Evolutionary conservation across 2,113 vertebrate genomes (phyloP).

Genomic region (Salvator merianae): DNA sequence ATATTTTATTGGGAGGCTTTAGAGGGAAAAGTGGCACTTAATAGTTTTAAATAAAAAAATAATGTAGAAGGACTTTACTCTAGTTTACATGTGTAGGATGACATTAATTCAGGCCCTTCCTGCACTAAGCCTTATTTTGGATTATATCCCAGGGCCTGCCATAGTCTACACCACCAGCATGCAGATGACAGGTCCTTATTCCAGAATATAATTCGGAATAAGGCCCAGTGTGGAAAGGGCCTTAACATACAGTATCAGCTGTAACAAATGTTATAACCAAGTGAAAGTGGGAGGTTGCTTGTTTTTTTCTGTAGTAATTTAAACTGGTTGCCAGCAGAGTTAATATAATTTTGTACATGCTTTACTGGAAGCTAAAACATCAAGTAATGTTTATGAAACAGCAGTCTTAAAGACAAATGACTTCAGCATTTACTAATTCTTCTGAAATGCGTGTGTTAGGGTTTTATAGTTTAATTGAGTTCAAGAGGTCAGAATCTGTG

Average conservation of each 20-base stretch:
- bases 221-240: too few species aligned
- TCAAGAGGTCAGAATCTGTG: conserved; percentile 58
- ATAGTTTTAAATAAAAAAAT: too few species aligned
- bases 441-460: conserved; percentile 44
- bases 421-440: conserved; percentile 65
- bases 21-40: background rate
- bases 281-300: conserved; percentile 35
- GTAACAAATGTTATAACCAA: conserved; percentile 10
- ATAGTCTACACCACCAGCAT: too few species aligned
- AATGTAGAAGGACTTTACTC: too few species aligned
- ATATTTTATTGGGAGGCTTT: background rate
- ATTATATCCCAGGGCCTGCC: background rate
- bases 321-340: conserved; percentile 7
- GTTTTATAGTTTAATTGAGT: conserved; percentile 66
- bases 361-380: conserved; percentile 29
- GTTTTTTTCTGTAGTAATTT: conserved; percentile 31
- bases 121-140: background rate
- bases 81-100: too few species aligned
- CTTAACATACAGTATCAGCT: background rate
- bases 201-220: too few species aligned
- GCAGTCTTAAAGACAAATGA: conserved; percentile 1
- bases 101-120: too few species aligned
- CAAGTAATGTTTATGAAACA: conserved; percentile 29
- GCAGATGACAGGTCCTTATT: background rate
- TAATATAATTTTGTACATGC: conserved; percentile 37